Base-by-base conservation (phyloP, 2,888 invertebrate species). In the Amphipyra berbera region DNA sequence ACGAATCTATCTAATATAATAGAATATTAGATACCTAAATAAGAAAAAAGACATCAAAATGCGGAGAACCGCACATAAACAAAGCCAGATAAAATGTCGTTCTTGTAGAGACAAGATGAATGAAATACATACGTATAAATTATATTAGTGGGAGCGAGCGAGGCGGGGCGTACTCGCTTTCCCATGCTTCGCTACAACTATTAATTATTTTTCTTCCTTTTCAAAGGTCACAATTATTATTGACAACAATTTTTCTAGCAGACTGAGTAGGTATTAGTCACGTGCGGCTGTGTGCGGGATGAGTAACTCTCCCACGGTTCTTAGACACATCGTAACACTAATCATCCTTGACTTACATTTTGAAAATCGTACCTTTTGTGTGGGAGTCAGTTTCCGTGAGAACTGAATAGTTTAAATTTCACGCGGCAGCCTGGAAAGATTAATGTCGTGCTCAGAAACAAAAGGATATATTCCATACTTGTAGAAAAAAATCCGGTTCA, bases 291-390 rank as follows among this genome's bases (percentile, higher is more conserved):
- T 59, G 81, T 81, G 84, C 81, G 82, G 81, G 84, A 84, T 85
- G 84, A 83, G 79, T 79, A 83, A 84, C 84, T 89, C 85, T 93
- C 92, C 91, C 93, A 93, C 93, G 92, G 88, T 89, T 86, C 87
- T 84, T 84, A 88, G 82, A 84, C 83, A 81, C 86, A 85, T 87
- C 87, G 86, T 84, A 86, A 86, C 83, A 89, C 88, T 85, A 88
- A 88, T 88, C 88, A 92, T 91, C 92, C 93, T 93, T 94, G 93
- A 90, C 93, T 92, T 89, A 93, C 90, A 90, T 93, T 92, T 91
- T 88, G 82, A 88, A 90, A 90, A 91, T 91, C 88, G 87, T 89
- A 92, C 92, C 93, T 93, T 92, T 93, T 92, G 90, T 91, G 88
- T 89, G 89, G 86, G 87, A 90, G 83, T 86, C 78, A 79, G 88